Base-by-base conservation (phyloP, 2,888 invertebrate species). In the Caenorhabditis sulstoni region DNA sequence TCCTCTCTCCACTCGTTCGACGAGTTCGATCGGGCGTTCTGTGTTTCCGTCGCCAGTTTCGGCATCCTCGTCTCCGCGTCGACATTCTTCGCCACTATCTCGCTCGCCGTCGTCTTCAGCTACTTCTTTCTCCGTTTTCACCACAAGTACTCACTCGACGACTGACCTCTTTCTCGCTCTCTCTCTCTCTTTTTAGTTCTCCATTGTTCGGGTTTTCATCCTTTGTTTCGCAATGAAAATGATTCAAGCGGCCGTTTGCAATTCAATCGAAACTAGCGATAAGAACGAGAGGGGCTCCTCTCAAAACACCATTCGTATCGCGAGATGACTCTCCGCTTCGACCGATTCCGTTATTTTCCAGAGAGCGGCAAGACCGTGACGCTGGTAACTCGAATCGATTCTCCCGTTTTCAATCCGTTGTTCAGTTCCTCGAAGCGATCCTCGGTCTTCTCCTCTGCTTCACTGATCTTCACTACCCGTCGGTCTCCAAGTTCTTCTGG, bases 61-160 rank as follows among this genome's bases (percentile, higher is more conserved):
- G 88, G 87, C 4, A 57, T 86, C 18, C 71, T 89, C 23, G 75
- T 89, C 41, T 86, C 87, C 18, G 80, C 86, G 1, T 79, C 84
- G 14, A 89, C 89, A 1, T 89, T 89, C 76, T 78, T 89, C 8
- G 70, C 84, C 55, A 88, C 88, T 1, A 58, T 87, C 18, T 83
- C 85, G 3, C 41, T 81, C 41, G 82, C 77, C 35, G 59, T 81
- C 8, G 52, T 87, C 18, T 59, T 85, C 45, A 74, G 70, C 23
- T 65, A 81, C 50, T 49, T 84, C 39, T 62, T 85, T 14, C 53
- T 85, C 18, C 78, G 82, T 49, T 77, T 71, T 18, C 58, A 71
- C 44, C 77, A 65, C 23, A 77, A 77, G 44, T 52, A 68, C 18
- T 45, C 49, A n/a, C 39, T 68, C 35, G 61, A 68, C 29, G 39